Percentiles rank a stretch among this genome's conserved stretches.
Evolutionary conservation across 2,113 vertebrate genomes (phyloP).

Genomic region (Rhinichthys klamathensis): DNA sequence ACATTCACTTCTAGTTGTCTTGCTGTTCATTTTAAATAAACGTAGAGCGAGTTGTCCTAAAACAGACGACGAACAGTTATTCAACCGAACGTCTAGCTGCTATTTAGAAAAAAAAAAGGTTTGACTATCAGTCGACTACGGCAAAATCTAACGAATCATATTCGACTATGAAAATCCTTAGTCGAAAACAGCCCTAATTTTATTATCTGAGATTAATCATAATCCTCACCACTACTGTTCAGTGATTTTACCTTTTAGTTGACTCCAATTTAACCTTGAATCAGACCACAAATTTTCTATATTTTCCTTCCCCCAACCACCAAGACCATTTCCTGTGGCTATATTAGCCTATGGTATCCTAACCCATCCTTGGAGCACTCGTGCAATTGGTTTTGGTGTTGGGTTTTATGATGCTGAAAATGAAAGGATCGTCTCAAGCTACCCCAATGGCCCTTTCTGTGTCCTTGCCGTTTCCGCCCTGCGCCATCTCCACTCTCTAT

Average conservation of each 20-base stretch:
- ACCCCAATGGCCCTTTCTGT: conserved; percentile 44
- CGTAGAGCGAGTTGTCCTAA: too few relatives aligned
- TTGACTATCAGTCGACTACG: too few relatives aligned
- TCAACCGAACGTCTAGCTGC: too few relatives aligned
- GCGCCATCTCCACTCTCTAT: conserved; percentile 52
- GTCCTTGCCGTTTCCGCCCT: conserved; percentile 37
- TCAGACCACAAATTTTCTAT: background rate
- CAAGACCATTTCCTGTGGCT: background rate
- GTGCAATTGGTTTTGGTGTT: conserved; percentile 46
- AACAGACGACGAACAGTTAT: too few relatives aligned
- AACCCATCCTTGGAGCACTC: conserved; percentile 27
- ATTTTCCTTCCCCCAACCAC: background rate
- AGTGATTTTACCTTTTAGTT: background rate
- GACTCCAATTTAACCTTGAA: conserved; percentile 7
- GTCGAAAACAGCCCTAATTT: too few relatives aligned
- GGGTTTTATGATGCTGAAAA: conserved; percentile 49
- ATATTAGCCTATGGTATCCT: background rate
- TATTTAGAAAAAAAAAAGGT: too few relatives aligned
- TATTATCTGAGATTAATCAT: background rate
- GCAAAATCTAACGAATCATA: too few relatives aligned
- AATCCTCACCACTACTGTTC: background rate
- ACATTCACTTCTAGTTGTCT: too few relatives aligned
- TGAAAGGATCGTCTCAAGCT: conserved; percentile 49
- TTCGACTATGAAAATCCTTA: too few relatives aligned
- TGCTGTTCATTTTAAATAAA: too few relatives aligned